phyloP scores from a whole-genome alignment of 2,888 invertebrate genomes.

The Cephus nigrinus region DNA sequence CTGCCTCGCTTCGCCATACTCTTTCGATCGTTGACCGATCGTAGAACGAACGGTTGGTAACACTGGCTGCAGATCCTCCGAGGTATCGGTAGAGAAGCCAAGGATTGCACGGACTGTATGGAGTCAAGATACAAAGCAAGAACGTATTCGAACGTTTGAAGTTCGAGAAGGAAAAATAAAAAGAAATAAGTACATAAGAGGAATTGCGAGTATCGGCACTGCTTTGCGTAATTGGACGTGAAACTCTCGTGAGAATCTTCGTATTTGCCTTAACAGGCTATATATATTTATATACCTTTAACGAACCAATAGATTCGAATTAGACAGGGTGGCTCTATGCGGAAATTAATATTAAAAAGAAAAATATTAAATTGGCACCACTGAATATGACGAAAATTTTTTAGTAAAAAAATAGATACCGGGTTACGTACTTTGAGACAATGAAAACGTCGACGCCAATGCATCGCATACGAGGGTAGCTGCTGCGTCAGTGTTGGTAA shows the following conservation, averaged over 20 bases:
- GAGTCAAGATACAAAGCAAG: neutral
- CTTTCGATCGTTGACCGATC: constrained; percentile 5
- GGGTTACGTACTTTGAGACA: constrained; percentile 21
- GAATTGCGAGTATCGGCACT: neutral
- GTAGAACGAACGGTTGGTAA: neutral
- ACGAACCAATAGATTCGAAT: no score
- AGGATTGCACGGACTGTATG: neutral
- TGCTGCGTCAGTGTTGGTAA: neutral
- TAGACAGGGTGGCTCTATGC: rapidly evolving
- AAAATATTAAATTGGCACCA: no score
- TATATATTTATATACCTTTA: no score
- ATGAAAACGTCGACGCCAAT: constrained; percentile 51
- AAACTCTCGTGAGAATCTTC: neutral
- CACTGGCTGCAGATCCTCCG: no score
- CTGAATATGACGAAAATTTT: neutral
- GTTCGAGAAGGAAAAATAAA: neutral
- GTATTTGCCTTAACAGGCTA: neutral
- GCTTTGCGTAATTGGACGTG: constrained; percentile 6
- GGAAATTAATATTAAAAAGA: no score
- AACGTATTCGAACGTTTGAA: neutral
- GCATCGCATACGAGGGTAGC: constrained; percentile 20
- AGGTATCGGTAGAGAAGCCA: no score
- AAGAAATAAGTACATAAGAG: neutral
- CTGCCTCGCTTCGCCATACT: neutral
- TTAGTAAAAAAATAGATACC: constrained; percentile 19